Evolutionary conservation across 2,113 vertebrate species (phyloP).

Genomic region (Cottus gobio): DNA sequence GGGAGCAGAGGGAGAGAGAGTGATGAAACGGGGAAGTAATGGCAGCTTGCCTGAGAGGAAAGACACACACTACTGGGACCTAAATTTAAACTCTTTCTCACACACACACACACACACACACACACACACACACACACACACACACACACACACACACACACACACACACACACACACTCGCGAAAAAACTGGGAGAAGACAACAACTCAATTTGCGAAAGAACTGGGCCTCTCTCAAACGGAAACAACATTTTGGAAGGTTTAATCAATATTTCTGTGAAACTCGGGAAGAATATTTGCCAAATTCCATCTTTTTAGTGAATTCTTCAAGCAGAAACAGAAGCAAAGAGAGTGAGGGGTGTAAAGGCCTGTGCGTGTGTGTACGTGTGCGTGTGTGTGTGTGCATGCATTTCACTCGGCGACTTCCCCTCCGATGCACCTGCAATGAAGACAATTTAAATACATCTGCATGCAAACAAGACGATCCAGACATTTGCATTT

Average conservation of each 20-base stretch:
- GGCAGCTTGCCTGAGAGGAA: slow-evolving; percentile 58
- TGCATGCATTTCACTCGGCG: slow-evolving; percentile 8
- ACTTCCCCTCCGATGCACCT: slow-evolving; percentile 28
- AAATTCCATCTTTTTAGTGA: slow-evolving; percentile 10
- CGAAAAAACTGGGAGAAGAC: slow-evolving; percentile 11
- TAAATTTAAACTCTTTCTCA: slow-evolving; percentile 57
- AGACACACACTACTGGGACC: slow-evolving; percentile 64
- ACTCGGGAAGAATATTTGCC: not conserved
- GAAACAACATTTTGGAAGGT: slow-evolving; percentile 10
- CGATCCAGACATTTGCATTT: slow-evolving; percentile 52
- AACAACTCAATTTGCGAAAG: slow-evolving; percentile 31
- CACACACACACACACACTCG: not conserved
- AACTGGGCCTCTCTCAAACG: slow-evolving; percentile 21
- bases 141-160: not conserved
- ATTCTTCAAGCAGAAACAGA: not conserved
- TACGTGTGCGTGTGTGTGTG: not conserved
- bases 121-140: not conserved
- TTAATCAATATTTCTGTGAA: slow-evolving; percentile 14
- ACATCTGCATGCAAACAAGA: slow-evolving; percentile 61
- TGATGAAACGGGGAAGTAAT: slow-evolving; percentile 69
- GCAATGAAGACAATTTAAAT: slow-evolving; percentile 53
- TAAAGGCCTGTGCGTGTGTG: not conserved
- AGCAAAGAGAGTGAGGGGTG: not conserved
- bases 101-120: not conserved
- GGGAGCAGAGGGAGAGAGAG: slow-evolving; percentile 43